Conservation (phyloP, 1,140 invertebrate species). For the Apis florea region DNA sequence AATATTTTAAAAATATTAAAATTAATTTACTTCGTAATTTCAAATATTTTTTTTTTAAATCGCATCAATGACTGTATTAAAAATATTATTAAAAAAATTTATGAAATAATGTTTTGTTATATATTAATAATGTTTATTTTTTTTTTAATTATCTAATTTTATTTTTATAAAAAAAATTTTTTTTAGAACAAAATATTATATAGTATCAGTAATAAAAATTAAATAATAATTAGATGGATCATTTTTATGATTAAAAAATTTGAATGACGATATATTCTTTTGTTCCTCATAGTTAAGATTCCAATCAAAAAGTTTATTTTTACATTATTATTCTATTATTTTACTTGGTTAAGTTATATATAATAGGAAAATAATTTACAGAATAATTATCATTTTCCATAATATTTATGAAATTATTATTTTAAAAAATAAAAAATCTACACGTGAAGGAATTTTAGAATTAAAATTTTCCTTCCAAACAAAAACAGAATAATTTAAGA, state of each 20-base stretch:
- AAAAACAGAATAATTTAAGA: not conserved
- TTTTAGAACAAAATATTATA: no score
- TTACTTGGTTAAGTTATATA: not conserved
- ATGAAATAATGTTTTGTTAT: not conserved
- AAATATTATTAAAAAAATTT: no score
- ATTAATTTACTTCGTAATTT: not conserved
- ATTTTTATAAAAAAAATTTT: not conserved
- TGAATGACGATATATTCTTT: not conserved
- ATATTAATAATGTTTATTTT: no score
- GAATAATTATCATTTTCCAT: slow-evolving; percentile 19
- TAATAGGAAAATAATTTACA: slow-evolving; percentile 9
- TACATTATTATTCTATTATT: not conserved
- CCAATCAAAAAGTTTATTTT: not conserved
- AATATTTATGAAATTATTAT: not conserved
- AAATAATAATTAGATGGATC: no score
- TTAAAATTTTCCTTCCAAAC: not conserved
- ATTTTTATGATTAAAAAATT: not conserved
- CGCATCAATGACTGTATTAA: not conserved
- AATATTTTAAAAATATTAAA: not conserved
- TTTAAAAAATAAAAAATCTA: slow-evolving; percentile 18
- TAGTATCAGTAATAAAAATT: no score
- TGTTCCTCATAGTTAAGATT: not conserved
- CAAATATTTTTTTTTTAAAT: not conserved
- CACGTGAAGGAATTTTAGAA: not conserved
- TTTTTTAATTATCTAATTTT: no score